Evolutionary conservation across 2,797 vertebrate genomes (phyloP), one percentile per base, ranked within the genome.

Genomic region (Semotilus atromaculatus): DNA sequence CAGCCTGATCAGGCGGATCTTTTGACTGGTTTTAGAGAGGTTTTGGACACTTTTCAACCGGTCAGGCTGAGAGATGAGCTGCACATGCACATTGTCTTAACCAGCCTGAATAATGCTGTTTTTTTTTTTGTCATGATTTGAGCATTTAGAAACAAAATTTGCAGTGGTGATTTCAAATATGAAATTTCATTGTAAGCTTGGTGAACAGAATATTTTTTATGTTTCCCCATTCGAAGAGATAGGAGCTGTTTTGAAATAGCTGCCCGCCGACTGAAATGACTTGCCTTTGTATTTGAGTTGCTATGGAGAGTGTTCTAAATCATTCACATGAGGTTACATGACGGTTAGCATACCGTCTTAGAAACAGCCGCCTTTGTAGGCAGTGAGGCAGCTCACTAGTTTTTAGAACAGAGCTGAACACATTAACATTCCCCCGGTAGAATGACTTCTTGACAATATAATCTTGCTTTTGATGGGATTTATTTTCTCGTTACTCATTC

Each of bases 381-480:
- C 73, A 55, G 6, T 1, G 7, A 38, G 51, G 73, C 29, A 34
- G 43, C 29, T 74, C 19, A 2, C 48, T 53, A 74, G 48, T 10
- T 60, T 75, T 55, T 60, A 21, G 8, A 18, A 77, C 21, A 58
- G 58, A 78, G 38, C 38, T 78, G 7, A 64, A 64, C 16, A 31
- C 21, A 4, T 53, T 68, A 53, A 26, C 45, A 53, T 80, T 58
- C n/a, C n/a, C 45, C 34, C 7, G 53, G 23, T 31, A 71, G 45
- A 45, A 67, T 51, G n/a, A 40, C 53, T 72, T 72, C 16, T 55
- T 11, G 29, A 68, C 43, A 51, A 38, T 70, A 51, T 67, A 80
- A 55, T 80, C 64, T 45, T 45, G 55, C n/a, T 62, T 62, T 78
- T 62, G 36, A 80, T 21, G 7, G 45, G 14, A 36, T 68, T 80